Evolutionary conservation across 2,888 invertebrate species (phyloP), one percentile per base, ranked within the genome.

Genomic region (Elmis aenea): DNA sequence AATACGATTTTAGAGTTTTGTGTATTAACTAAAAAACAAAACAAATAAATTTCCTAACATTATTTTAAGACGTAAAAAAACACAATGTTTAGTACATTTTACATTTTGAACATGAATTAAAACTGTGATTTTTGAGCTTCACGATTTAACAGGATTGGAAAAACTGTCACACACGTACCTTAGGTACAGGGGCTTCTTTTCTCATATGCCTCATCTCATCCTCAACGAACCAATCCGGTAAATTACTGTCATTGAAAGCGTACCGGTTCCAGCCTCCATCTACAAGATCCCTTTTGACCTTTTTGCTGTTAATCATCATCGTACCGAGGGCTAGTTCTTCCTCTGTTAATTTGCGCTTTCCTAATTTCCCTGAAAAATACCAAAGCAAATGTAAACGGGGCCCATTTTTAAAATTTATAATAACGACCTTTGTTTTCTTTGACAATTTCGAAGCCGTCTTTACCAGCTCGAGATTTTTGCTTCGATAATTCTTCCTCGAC

Each of bases 151-250:
- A n/a, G n/a, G n/a, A n/a, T n/a, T n/a, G n/a, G n/a, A n/a, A n/a
- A n/a, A n/a, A n/a, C n/a, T n/a, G n/a, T n/a, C n/a, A n/a, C n/a
- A n/a, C n/a, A n/a, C n/a, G n/a, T n/a, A n/a, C n/a, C 79, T 86
- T 84, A 3, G 93, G 88, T 16, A 97, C 88, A 2, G 90, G 88
- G 5, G 84, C 70, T 38, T 82, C 82, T 61, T 84, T 85, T 49
- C 74, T 79, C 83, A 89, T 90, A 58, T 96, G 93, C 61, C 85
- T 84, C 44, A 82, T 78, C 66, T 99, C 99, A 55, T 99, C 97
- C 39, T 89, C 81, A 0, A 79, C 76, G 69, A 99, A 99, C 99
- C 99, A 99, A 52, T 87, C 86, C 0, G 99, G 99, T 27, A 99
- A 72, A 61, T 87, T 77, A 1, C 81, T 82, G 64, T 97, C 97